Conservation (phyloP, 2,888 invertebrate species). For the Lucinisca nassula region DNA sequence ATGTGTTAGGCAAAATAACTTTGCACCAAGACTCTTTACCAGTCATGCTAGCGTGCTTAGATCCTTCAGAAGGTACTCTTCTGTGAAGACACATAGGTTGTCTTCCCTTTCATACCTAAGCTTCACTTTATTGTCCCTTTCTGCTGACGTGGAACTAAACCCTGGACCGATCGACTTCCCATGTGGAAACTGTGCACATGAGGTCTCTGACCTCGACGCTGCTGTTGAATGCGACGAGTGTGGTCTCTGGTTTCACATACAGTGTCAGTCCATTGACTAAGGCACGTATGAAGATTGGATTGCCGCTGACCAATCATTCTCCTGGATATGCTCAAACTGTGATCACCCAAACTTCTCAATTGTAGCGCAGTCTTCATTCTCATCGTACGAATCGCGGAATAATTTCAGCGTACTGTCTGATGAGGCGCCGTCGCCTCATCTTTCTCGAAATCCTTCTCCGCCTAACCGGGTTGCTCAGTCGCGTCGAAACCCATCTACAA, state of each 20-base stretch:
- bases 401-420: neutral
- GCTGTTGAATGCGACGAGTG: neutral
- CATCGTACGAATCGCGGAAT: neutral
- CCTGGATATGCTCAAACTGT: neutral
- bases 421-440: neutral
- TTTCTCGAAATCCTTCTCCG: neutral
- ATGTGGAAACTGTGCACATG: neutral
- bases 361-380: neutral
- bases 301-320: neutral
- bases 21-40: neutral
- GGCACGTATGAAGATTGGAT: neutral
- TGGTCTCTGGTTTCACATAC: neutral
- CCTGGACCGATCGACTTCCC: neutral
- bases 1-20: neutral
- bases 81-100: neutral
- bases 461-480: neutral
- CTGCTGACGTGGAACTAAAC: neutral
- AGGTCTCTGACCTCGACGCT: neutral
- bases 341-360: neutral
- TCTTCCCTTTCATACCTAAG: neutral
- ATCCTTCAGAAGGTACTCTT: neutral
- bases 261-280: neutral
- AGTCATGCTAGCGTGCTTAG: neutral
- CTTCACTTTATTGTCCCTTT: neutral
- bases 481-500: neutral